Percentiles rank a stretch among this genome's conserved stretches.
Evolutionary conservation across 2,113 vertebrate genomes (phyloP).

Genomic region (Monarcha castaneiventris): DNA sequence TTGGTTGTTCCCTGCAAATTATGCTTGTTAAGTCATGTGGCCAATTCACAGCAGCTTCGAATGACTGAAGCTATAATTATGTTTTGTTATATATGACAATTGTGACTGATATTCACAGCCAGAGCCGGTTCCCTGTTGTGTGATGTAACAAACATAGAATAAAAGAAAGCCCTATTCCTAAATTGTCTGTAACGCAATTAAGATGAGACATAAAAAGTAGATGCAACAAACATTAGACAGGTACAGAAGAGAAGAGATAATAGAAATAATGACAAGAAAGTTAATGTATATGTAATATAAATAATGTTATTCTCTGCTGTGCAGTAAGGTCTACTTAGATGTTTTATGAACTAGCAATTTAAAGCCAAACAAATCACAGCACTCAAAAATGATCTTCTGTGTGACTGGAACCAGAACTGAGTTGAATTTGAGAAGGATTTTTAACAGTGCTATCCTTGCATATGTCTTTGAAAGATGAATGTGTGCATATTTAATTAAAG

Average conservation of each 20-base stretch:
- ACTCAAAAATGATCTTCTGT: background rate
- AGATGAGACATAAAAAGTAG: background rate
- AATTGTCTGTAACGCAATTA: background rate
- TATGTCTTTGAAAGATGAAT: background rate
- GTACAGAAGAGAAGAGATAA: background rate
- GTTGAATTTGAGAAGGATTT: background rate
- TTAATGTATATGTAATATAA: background rate
- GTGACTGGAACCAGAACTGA: background rate
- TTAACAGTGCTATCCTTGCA: background rate
- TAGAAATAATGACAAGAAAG: background rate
- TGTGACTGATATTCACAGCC: background rate
- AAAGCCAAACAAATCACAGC: background rate
- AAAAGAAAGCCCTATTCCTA: background rate
- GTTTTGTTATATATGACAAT: slow-evolving; percentile 15
- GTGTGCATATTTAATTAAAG: background rate
- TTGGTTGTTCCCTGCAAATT: background rate
- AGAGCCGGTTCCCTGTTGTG: background rate
- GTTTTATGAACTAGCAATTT: background rate
- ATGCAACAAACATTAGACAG: background rate
- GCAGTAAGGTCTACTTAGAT: background rate
- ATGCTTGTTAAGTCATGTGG: background rate
- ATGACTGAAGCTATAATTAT: slow-evolving; percentile 29
- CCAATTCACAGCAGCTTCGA: background rate
- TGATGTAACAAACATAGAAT: background rate
- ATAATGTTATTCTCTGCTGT: background rate